A percentile compares a stretch with the other conserved stretches of the same genome.
These are phyloP conservation scores for Spheniscus mendiculus DNA, from an alignment of 2,113 vertebrate species.

Conservation along the genomic window DNA sequence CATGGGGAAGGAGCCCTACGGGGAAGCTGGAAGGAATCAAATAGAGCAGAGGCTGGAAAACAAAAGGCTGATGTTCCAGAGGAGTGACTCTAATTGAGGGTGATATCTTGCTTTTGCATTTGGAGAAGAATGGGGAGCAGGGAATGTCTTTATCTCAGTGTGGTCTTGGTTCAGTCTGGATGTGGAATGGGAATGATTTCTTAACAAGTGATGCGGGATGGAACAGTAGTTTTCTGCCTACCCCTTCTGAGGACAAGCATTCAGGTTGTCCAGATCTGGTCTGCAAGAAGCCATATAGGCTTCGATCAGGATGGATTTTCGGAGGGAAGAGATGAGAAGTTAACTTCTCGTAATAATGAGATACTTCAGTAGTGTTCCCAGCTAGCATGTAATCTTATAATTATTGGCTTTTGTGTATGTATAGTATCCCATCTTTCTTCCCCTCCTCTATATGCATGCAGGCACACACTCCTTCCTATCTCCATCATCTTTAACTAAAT, in stretches of 20 bases:
- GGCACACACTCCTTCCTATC: conserved; percentile 61
- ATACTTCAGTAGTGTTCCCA: background rate
- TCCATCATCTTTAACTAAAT: conserved; percentile 74
- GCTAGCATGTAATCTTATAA: background rate
- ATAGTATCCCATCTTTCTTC: background rate
- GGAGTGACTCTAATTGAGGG: background rate
- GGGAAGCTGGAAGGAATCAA: background rate
- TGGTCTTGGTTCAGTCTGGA: background rate
- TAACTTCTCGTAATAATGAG: background rate
- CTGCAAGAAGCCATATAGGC: background rate
- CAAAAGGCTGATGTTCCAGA: background rate
- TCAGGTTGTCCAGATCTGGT: background rate
- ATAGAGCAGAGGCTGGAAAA: background rate
- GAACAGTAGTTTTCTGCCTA: background rate
- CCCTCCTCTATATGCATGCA: background rate
- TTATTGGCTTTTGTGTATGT: background rate
- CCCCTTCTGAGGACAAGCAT: background rate
- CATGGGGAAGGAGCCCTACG: background rate
- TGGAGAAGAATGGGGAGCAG: background rate
- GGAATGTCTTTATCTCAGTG: background rate
- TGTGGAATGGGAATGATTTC: background rate
- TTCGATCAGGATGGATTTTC: background rate
- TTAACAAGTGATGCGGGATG: background rate
- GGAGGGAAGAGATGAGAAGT: background rate
- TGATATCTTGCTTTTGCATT: background rate